phyloP scores from a whole-genome alignment of 2,888 invertebrate genomes.

The Operophtera brumata region DNA sequence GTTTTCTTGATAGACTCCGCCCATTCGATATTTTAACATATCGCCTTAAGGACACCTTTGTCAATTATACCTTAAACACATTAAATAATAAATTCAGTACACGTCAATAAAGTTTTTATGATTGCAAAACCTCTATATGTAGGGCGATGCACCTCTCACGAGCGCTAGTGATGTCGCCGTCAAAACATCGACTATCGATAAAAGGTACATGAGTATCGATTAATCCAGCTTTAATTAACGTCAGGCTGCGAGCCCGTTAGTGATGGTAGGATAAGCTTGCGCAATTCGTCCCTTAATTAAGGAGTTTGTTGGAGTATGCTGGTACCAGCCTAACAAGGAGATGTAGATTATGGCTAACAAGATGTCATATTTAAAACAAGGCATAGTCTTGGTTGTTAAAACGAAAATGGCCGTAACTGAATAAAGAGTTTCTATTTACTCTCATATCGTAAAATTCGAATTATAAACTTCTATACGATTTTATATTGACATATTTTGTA shows the following conservation, averaged over 20 bases:
- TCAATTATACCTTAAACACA: not conserved
- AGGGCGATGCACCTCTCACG: slow-evolving; percentile 19
- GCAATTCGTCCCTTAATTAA: slow-evolving; percentile 18
- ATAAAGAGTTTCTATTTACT: too few relatives aligned
- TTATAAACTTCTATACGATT: too few relatives aligned
- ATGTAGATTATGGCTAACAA: too few relatives aligned
- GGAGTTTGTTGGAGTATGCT: not conserved
- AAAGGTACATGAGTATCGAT: slow-evolving; percentile 9
- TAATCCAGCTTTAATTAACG: slow-evolving; percentile 18
- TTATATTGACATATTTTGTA: too few relatives aligned
- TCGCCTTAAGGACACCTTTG: too few relatives aligned
- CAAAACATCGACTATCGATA: slow-evolving; percentile 7
- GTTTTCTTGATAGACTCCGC: too few relatives aligned
- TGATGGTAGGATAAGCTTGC: slow-evolving; percentile 20
- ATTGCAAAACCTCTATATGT: slow-evolving; percentile 19
- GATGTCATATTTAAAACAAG: too few relatives aligned
- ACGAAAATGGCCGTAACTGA: too few relatives aligned
- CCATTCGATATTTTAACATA: too few relatives aligned
- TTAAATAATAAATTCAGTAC: not conserved
- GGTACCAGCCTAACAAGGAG: too few relatives aligned
- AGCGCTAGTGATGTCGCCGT: slow-evolving; percentile 11
- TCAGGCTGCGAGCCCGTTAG: not conserved
- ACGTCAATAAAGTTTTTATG: slow-evolving; percentile 13
- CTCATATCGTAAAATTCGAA: too few relatives aligned
- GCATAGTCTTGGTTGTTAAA: too few relatives aligned